phyloP scores from a whole-genome alignment of 2,797 vertebrate species.

The Trachops cirrhosus region DNA sequence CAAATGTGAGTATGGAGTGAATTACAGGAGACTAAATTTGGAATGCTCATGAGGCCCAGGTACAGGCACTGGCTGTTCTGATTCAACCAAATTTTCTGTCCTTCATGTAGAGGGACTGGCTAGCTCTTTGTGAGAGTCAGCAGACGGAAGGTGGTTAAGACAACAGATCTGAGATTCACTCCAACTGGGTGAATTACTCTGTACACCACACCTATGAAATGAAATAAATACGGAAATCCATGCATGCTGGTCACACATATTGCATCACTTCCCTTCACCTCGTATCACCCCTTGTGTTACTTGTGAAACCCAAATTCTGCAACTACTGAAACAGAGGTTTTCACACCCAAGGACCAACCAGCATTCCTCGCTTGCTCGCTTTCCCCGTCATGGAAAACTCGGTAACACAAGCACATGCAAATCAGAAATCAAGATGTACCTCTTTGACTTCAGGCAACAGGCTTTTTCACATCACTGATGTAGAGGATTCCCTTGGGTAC shows the following conservation, averaged over 20 bases:
- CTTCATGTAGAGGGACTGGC: not conserved
- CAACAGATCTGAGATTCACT: not conserved
- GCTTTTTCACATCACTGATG: constrained; percentile 88
- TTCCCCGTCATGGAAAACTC: not conserved
- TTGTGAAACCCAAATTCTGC: not conserved
- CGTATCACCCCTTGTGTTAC: not conserved
- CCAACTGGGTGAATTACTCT: not conserved
- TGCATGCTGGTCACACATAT: not conserved
- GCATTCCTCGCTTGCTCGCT: not conserved
- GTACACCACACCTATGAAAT: not conserved
- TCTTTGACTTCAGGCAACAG: constrained; percentile 83
- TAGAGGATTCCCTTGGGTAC: constrained; percentile 89
- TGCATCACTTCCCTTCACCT: not conserved
- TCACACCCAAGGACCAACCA: not conserved
- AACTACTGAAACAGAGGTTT: not conserved
- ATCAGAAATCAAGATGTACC: constrained; percentile 81
- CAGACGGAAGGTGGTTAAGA: not conserved
- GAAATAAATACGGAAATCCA: not conserved
- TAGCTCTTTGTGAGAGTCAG: not conserved
- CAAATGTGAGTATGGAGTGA: not conserved
- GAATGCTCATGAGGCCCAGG: not conserved
- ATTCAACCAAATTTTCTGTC: not conserved
- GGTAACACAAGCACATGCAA: constrained; percentile 62
- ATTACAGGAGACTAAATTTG: not conserved
- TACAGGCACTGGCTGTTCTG: too few species aligned